These are phyloP conservation scores for Dicranocentrus wangi DNA, from an alignment of 2,888 invertebrate genomes.

Conservation along the genomic window DNA sequence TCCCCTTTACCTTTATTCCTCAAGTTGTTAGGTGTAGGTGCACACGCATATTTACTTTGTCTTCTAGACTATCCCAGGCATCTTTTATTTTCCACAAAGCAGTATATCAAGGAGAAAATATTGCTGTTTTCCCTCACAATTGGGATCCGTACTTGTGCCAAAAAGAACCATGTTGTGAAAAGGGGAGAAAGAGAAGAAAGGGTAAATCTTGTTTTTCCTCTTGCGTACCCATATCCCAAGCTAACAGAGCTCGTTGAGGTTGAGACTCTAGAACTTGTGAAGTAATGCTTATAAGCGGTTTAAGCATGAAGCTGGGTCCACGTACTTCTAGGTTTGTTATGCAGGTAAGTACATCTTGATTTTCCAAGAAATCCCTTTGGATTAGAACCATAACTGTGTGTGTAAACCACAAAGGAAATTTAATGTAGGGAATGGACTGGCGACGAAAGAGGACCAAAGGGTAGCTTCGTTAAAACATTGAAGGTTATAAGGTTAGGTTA, in stretches of 20 bases:
- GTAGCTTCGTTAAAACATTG: slow-evolving; percentile 29
- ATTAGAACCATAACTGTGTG: no score
- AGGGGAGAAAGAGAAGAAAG: slow-evolving; percentile 5
- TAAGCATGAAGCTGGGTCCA: no score
- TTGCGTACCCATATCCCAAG: no score
- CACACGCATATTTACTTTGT: background rate
- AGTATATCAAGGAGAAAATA: slow-evolving; percentile 46
- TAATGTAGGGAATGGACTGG: slow-evolving; percentile 35
- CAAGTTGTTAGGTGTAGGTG: slow-evolving; percentile 18
- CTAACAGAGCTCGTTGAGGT: no score
- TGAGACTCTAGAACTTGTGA: no score
- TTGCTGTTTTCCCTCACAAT: slow-evolving; percentile 9
- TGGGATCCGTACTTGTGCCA: background rate
- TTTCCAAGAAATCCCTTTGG: slow-evolving; percentile 8
- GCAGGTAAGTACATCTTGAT: no score
- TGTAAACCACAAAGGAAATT: slow-evolving; percentile 33
- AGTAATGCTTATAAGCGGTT: no score
- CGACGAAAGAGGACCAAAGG: slow-evolving; percentile 1
- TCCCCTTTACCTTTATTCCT: slow-evolving; percentile 27
- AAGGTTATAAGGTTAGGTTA: no score
- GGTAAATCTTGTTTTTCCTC: slow-evolving; percentile 15
- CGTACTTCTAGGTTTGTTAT: no score
- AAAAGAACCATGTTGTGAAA: background rate
- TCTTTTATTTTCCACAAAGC: slow-evolving; percentile 40
- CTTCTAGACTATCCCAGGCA: background rate